These are phyloP conservation scores for Thryonomys swinderianus DNA, from an alignment of 2,113 vertebrate genomes.

Conservation along the genomic window DNA sequence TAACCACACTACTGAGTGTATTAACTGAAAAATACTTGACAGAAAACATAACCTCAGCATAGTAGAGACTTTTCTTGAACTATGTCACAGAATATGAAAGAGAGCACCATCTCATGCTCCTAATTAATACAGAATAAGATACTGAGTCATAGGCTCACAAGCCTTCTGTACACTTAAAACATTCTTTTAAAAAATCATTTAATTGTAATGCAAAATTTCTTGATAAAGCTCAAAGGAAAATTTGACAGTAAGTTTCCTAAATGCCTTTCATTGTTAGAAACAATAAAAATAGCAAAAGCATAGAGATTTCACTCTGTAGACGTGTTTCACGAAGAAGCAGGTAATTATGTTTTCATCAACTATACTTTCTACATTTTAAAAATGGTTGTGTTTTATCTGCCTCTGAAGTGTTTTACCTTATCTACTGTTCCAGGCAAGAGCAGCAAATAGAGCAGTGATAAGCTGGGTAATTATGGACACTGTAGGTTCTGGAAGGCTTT, in stretches of 20 bases:
- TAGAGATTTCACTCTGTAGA: conserved; percentile 59
- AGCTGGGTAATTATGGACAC: conserved; percentile 61
- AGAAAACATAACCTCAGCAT: not conserved
- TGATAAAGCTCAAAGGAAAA: conserved; percentile 60
- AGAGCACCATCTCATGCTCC: not conserved
- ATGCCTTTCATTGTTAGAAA: conserved; percentile 46
- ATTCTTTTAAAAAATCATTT: conserved; percentile 40
- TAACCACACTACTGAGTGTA: not conserved
- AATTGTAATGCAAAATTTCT: conserved; percentile 33
- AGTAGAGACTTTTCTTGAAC: conserved; percentile 22
- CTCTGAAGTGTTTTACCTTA: conserved; percentile 69
- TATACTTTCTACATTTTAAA: conserved; percentile 56
- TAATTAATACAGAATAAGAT: not conserved
- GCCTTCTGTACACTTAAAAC: conserved; percentile 21
- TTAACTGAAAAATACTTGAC: not conserved
- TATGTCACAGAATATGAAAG: not conserved
- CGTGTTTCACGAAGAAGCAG: conserved; percentile 36
- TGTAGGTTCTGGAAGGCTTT: conserved; percentile 47
- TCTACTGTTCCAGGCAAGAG: conserved; percentile 44
- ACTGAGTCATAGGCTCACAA: not conserved
- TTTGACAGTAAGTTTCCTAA: conserved; percentile 61
- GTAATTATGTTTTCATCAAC: conserved; percentile 76
- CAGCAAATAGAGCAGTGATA: conserved; percentile 47
- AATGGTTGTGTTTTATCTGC: conserved; percentile 58
- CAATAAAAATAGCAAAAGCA: conserved; percentile 60